Evolutionary conservation across 1,140 invertebrate species (phyloP), one percentile per base, ranked within the genome.

Genomic region (Drosophila varians): DNA sequence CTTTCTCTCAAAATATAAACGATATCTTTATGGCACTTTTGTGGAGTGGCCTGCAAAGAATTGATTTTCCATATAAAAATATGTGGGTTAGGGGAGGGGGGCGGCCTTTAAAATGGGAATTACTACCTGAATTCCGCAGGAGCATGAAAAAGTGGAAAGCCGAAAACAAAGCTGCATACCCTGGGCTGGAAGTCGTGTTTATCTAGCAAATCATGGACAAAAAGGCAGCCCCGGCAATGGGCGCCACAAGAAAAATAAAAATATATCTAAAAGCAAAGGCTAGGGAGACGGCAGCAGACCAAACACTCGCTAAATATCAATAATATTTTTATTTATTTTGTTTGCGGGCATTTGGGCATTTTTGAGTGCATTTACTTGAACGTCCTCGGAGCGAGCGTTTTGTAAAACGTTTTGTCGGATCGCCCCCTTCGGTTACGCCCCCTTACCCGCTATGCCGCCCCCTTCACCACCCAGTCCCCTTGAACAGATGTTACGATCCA

Each of bases 261-360:
- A 19, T 4, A 54, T 12, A 11, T 8, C 21, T 14, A 16, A 28
- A 43, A 38, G 43, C 75, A 61, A 64, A 72, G 72, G 71, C 18
- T 19, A 28, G 49, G 9, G 19, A 28, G 14, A 31, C n/a, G 2
- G 11, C 14, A 12, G 9, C 9, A 9, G 28, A 8, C 18, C 12
- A 48, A 42, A 61, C 71, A 73, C 74, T 87, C 73, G 73, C 82
- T 86, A 86, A 84, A 84, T 84, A 86, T 86, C 82, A 86, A 86
- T 86, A 86, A 86, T 74, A 87, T 86, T 87, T 86, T 86, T 86
- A 82, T 86, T 86, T 87, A 86, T 86, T 86, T 86, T 86, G 77
- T 86, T 86, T 86, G 77, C 77, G 64, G 82, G 82, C 82, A 86
- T 86, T 86, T 86, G 86, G 82, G 82, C 82, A 82, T 87, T 86